phyloP scores from a whole-genome alignment of 2,888 invertebrate genomes.

The Dasypolia templi region DNA sequence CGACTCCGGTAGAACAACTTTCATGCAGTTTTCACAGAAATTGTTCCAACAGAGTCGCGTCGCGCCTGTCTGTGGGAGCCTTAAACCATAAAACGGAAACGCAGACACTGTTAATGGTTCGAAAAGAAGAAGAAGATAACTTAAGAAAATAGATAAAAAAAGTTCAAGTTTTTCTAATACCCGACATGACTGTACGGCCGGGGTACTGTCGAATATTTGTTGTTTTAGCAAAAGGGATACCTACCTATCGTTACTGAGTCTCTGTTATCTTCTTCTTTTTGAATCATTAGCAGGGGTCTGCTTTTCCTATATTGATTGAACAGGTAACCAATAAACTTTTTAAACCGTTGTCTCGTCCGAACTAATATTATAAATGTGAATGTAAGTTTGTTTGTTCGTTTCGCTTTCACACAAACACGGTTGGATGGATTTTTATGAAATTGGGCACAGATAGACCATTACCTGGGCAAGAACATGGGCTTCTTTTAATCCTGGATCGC shows the following conservation, averaged over 20 bases:
- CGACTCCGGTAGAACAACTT: no score
- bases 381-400: no score
- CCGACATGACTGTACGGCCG: background rate
- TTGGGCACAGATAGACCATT: no score
- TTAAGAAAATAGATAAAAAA: background rate
- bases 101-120: background rate
- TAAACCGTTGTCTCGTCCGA: no score
- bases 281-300: background rate
- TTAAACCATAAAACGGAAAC: background rate
- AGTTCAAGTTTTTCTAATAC: background rate
- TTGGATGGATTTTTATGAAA: no score
- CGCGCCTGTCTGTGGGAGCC: no score
- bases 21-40: no score
- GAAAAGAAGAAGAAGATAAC: background rate
- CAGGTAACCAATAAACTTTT: background rate
- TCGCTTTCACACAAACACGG: no score
- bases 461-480: no score
- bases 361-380: no score
- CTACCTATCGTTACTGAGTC: background rate
- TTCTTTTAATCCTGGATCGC: no score
- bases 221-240: background rate
- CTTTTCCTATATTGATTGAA: background rate
- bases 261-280: background rate
- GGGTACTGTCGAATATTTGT: background rate
- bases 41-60: no score